A percentile compares a stretch with the other conserved stretches of the same genome.
Evolutionary conservation across 1,140 invertebrate genomes (phyloP).

Genomic region (Microplitis demolitor): DNA sequence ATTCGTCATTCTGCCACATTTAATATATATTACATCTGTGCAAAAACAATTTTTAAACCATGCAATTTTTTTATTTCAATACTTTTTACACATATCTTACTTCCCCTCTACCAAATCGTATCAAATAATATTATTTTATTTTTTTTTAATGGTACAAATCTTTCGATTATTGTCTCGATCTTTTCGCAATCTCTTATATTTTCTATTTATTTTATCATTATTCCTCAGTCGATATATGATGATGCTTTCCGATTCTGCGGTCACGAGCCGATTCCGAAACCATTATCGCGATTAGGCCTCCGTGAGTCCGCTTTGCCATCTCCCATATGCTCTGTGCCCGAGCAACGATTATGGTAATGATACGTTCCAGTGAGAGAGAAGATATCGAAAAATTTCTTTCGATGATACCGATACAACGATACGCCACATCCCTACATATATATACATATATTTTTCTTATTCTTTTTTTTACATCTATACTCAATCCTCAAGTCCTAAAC

Average conservation of each 20-base stretch:
- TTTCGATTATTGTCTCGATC: slow-evolving; percentile 16
- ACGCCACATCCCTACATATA: slow-evolving; percentile 17
- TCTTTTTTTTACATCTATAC: not conserved
- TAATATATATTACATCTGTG: not conserved
- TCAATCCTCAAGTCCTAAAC: not conserved
- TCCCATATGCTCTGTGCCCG: slow-evolving; percentile 36
- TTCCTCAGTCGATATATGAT: slow-evolving; percentile 36
- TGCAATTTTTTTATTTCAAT: not conserved
- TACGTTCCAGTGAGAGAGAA: slow-evolving; percentile 42
- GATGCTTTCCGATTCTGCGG: slow-evolving; percentile 56
- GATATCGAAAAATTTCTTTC: slow-evolving; percentile 49
- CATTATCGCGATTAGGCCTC: slow-evolving; percentile 57
- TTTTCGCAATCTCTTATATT: slow-evolving; percentile 18
- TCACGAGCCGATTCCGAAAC: slow-evolving; percentile 51
- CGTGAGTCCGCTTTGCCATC: slow-evolving; percentile 27
- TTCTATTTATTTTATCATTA: slow-evolving; percentile 10
- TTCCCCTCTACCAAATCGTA: no score
- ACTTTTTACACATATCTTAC: no score
- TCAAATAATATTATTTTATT: not conserved
- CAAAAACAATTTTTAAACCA: not conserved
- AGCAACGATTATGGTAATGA: slow-evolving; percentile 58
- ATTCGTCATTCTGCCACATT: not conserved
- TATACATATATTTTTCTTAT: not conserved
- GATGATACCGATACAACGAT: slow-evolving; percentile 55
- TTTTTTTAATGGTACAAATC: not conserved